A percentile compares a stretch with the other conserved stretches of the same genome.
phyloP scores from a whole-genome alignment of 2,888 invertebrate species.

The Malthinus seriepunctatus region DNA sequence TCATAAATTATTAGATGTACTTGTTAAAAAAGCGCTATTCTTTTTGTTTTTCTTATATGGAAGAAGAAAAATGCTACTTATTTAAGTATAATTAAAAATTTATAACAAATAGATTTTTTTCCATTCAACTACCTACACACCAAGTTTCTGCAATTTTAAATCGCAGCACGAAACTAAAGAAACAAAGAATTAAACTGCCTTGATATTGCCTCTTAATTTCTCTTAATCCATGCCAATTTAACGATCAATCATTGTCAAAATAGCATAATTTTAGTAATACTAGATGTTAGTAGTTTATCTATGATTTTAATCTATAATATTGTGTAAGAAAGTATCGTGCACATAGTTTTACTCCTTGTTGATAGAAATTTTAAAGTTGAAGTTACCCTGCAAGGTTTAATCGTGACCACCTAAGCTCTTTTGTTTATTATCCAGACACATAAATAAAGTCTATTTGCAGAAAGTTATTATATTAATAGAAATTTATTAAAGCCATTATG shows the following conservation, averaged over 20 bases:
- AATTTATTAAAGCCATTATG: conserved; percentile 15
- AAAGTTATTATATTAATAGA: conserved; percentile 13
- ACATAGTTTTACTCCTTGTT: conserved; percentile 1
- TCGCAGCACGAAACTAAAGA: background rate
- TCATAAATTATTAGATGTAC: too few species aligned
- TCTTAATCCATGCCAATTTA: conserved; percentile 19
- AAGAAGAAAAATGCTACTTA: too few species aligned
- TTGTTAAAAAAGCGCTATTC: too few species aligned
- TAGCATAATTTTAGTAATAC: conserved; percentile 16
- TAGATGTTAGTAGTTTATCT: conserved; percentile 20
- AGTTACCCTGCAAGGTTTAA: conserved; percentile 14
- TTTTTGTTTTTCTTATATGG: too few species aligned
- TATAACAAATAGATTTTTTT: too few species aligned
- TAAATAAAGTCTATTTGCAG: conserved; percentile 9
- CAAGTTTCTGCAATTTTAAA: background rate
- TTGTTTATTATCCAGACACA: conserved; percentile 15
- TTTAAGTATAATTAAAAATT: too few species aligned
- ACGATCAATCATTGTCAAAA: conserved; percentile 30
- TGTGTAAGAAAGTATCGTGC: conserved; percentile 3
- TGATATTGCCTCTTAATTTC: conserved; percentile 23
- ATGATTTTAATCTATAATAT: conserved; percentile 20
- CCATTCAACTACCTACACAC: too few species aligned
- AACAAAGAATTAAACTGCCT: conserved; percentile 9
- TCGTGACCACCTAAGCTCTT: conserved; percentile 18
- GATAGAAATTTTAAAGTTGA: conserved; percentile 11